These are phyloP conservation scores for Thaumetopoea pityocampa DNA, from an alignment of 1,140 invertebrate species.

Conservation along the genomic window DNA sequence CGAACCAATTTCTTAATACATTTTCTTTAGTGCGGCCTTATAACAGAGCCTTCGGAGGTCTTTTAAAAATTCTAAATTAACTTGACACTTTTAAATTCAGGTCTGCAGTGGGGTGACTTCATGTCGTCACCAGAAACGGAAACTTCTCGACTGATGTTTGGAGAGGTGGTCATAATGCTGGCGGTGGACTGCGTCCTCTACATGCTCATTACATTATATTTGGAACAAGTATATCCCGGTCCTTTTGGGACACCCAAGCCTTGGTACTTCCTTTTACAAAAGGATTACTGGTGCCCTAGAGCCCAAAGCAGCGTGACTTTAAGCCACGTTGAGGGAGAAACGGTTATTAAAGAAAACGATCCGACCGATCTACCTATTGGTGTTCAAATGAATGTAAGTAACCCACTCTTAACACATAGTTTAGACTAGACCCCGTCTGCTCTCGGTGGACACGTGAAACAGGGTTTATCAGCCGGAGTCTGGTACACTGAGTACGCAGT, in stretches of 20 bases:
- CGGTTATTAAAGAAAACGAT: slow-evolving; percentile 48
- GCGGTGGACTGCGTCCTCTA: slow-evolving; percentile 79
- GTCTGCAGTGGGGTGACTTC: slow-evolving; percentile 86
- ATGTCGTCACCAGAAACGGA: slow-evolving; percentile 79
- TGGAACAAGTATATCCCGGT: slow-evolving; percentile 84
- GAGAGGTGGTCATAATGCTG: slow-evolving; percentile 81
- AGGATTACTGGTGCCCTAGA: slow-evolving; percentile 66
- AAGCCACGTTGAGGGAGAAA: slow-evolving; percentile 10
- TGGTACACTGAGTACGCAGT: too few species aligned
- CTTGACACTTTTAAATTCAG: slow-evolving; percentile 49
- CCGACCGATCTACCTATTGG: slow-evolving; percentile 35
- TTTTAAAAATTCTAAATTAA: slow-evolving; percentile 4
- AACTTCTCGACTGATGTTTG: slow-evolving; percentile 80
- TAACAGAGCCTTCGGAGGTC: too few species aligned
- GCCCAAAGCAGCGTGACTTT: slow-evolving; percentile 22
- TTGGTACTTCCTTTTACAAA: slow-evolving; percentile 85
- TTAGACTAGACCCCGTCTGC: too few species aligned
- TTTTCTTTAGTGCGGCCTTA: too few species aligned
- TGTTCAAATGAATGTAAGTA: slow-evolving; percentile 51
- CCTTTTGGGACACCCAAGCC: slow-evolving; percentile 82
- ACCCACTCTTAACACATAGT: neutral
- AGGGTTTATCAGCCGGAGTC: too few species aligned
- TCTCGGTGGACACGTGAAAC: too few species aligned
- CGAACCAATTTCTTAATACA: too few species aligned
- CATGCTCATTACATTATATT: slow-evolving; percentile 81